Conservation (phyloP, 2,888 invertebrate genomes). For the Athetis lepigone region DNA sequence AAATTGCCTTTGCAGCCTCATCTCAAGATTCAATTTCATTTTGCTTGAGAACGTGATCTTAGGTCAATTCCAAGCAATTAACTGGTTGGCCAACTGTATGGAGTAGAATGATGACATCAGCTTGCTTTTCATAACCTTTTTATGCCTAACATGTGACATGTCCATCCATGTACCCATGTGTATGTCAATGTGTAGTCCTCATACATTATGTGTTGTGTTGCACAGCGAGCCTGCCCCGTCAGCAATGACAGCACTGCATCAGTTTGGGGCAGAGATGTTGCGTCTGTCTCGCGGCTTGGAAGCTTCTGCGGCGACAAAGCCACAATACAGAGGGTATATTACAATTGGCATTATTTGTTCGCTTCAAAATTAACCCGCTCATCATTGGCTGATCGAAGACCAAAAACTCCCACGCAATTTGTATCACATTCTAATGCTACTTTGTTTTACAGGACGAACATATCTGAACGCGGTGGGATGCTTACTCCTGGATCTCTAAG, state of each 20-base stretch:
- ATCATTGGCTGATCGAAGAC: slow-evolving; percentile 49
- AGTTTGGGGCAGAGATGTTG: slow-evolving; percentile 96
- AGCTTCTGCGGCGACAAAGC: slow-evolving; percentile 91
- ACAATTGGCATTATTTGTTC: slow-evolving; percentile 82
- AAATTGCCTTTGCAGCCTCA: not conserved
- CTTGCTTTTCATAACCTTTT: slow-evolving; percentile 57
- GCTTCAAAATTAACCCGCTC: slow-evolving; percentile 71
- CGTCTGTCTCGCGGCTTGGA: slow-evolving; percentile 95
- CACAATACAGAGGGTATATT: slow-evolving; percentile 86
- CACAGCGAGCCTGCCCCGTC: slow-evolving; percentile 94
- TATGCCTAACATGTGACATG: slow-evolving; percentile 46
- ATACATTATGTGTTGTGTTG: slow-evolving; percentile 85
- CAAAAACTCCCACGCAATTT: slow-evolving; percentile 30
- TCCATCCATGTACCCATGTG: slow-evolving; percentile 63
- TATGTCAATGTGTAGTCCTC: slow-evolving; percentile 78
- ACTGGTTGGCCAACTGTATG: slow-evolving; percentile 17
- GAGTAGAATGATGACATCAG: slow-evolving; percentile 31
- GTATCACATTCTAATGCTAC: slow-evolving; percentile 13
- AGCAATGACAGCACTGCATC: slow-evolving; percentile 96
- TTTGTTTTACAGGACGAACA: slow-evolving; percentile 77
- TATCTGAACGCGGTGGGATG: slow-evolving; percentile 85
- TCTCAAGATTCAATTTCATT: not conserved
- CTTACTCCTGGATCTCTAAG: slow-evolving; percentile 86
- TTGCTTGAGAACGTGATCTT: not conserved
- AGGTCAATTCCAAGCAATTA: not conserved